Base-by-base conservation (phyloP, 2,888 invertebrate genomes). In the Tenthredo livida region DNA sequence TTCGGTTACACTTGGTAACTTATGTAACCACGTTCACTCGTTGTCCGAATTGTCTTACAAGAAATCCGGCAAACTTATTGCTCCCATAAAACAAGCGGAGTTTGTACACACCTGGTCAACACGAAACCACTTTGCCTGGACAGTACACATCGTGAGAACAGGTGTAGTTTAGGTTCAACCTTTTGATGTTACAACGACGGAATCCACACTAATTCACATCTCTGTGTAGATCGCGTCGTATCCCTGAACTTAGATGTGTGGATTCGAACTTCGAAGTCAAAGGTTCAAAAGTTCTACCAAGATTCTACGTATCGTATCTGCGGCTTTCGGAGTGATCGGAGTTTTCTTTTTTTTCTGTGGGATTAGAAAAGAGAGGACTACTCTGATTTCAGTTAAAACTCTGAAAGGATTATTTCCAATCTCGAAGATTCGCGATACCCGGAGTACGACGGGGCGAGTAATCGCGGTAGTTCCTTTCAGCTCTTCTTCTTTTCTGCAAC, bases 391-490 rank as follows among this genome's bases (percentile, higher is more conserved):
- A 80, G 61, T 25, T 65, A 6, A 33, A 43, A 80, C 29, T 80
- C 80, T 65, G 61, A 61, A 25, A 65, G 65, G 80, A 80, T 80
- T 80, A 80, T 47, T 80, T 61, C 40, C 61, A 80, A 65, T 80
- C 58, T 40, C 61, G 40, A 43, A 80, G 80, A 80, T 61, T 80
- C 40, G 12, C 61, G 40, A 25, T 80, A 40, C 61, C n/a, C 40
- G 5, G 37, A 7, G n/a, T 80, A 25, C 54, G 10, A 54, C 37
- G 40, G 80, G 61, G 7, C 21, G 80, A 65, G 80, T 61, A 54
- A 77, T 77, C 54, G 61, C 61, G 25, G 80, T 37, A 40, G 80
- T 58, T 80, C 61, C 80, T 80, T 80, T 80, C 80, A 80, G 50
- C 61, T 40, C 25, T 29, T 77, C 29, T 77, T 33, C 77, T 54